These are phyloP conservation scores for Pelvicachromis taeniatus DNA, from an alignment of 2,113 vertebrate species.

Conservation along the genomic window DNA sequence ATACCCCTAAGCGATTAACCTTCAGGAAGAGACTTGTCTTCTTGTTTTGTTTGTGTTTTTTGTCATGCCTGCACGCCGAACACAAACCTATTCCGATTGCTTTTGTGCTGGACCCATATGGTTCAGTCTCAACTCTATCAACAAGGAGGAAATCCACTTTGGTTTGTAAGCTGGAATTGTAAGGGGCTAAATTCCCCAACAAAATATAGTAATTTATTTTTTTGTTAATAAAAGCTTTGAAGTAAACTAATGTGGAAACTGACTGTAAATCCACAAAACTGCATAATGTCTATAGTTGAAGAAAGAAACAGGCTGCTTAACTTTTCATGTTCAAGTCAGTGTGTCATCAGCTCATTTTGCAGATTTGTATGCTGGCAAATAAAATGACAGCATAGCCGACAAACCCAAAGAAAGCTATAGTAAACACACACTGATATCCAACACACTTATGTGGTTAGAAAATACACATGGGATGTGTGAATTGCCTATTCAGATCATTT, in stretches of 20 bases:
- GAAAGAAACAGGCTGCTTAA: background rate
- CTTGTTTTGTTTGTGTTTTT: background rate
- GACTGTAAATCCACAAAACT: background rate
- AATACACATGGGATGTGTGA: slow-evolving; percentile 48
- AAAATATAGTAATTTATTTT: background rate
- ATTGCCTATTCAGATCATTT: slow-evolving; percentile 55
- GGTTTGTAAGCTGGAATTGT: background rate
- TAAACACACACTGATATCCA: slow-evolving; percentile 4
- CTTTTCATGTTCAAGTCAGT: background rate
- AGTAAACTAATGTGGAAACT: background rate
- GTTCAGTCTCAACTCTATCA: background rate
- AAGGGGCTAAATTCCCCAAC: background rate
- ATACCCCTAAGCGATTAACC: background rate
- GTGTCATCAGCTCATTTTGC: background rate
- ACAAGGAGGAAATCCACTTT: background rate
- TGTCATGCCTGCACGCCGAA: fast-evolving
- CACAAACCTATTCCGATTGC: background rate
- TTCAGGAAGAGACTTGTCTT: background rate
- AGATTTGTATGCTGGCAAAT: background rate
- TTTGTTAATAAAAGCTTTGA: background rate
- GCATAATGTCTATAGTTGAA: background rate
- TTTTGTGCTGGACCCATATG: background rate
- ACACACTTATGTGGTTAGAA: slow-evolving; percentile 6
- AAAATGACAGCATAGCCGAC: background rate
- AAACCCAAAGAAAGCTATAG: background rate